A percentile compares a stretch with the other conserved stretches of the same genome.
Conservation (phyloP, 92 coral and sea anemone species). For the Phenganax subtilis region DNA sequence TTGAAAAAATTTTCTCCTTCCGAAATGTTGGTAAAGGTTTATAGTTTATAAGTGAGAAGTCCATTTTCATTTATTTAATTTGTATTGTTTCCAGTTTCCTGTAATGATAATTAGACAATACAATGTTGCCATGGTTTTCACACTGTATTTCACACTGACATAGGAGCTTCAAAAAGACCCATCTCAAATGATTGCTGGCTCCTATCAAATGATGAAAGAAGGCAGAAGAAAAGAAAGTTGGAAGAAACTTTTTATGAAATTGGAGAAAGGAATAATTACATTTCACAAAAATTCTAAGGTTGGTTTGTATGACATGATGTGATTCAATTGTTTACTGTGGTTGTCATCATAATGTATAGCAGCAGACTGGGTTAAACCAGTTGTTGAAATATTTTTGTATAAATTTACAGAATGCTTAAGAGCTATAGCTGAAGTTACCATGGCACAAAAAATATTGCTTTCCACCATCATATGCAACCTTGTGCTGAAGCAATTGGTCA, state of each 20-base stretch:
- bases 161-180: conserved; percentile 20
- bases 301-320: not conserved
- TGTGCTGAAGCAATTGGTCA: too few species aligned
- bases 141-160: not conserved
- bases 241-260: conserved; percentile 26
- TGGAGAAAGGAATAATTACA: conserved; percentile 23
- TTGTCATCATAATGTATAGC: too few species aligned
- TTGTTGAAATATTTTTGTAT: not conserved
- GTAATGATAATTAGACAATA: not conserved
- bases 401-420: too few species aligned
- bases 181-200: not conserved
- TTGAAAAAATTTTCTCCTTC: too few species aligned
- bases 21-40: too few species aligned
- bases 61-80: too few species aligned
- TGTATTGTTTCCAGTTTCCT: not conserved
- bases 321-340: not conserved
- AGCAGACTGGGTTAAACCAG: too few species aligned
- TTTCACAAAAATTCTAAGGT: conserved; percentile 27
- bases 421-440: too few species aligned
- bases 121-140: not conserved
- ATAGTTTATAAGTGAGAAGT: too few species aligned
- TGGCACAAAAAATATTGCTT: too few species aligned
- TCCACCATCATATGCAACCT: too few species aligned
- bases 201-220: conserved; percentile 38
- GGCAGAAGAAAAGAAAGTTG: conserved; percentile 28